phyloP scores from a whole-genome alignment of 2,113 vertebrate species.

The Myocastor coypus region DNA sequence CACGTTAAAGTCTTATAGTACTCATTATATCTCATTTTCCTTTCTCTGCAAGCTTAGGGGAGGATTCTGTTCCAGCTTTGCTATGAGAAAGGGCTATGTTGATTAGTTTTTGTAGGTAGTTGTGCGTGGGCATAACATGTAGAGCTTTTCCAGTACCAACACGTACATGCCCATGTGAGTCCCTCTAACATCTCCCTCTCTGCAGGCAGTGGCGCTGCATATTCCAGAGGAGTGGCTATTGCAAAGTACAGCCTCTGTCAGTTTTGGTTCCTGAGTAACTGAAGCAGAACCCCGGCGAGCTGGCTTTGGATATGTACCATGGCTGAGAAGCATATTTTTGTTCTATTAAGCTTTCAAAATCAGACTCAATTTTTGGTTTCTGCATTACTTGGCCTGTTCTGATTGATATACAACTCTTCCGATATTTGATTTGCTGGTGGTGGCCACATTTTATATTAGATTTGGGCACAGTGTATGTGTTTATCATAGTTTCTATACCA shows the following conservation, averaged over 20 bases:
- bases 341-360: background rate
- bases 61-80: background rate
- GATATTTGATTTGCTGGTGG: conserved; percentile 1
- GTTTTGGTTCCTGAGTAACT: background rate
- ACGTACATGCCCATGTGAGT: background rate
- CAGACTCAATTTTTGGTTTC: background rate
- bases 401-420: background rate
- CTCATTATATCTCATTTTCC: background rate
- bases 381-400: conserved; percentile 49
- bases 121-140: background rate
- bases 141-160: background rate
- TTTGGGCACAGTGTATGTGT: background rate
- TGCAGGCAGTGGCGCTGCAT: background rate
- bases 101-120: background rate
- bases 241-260: background rate
- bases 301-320: background rate
- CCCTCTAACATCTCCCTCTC: background rate
- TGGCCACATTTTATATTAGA: conserved; percentile 35
- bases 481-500: conserved; percentile 1
- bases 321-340: background rate
- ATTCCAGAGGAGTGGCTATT: background rate
- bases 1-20: background rate
- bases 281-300: background rate
- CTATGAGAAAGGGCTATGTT: background rate
- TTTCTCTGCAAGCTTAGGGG: background rate